Evolutionary conservation across 2,797 vertebrate genomes (phyloP).

Genomic region (Pygocentrus nattereri): DNA sequence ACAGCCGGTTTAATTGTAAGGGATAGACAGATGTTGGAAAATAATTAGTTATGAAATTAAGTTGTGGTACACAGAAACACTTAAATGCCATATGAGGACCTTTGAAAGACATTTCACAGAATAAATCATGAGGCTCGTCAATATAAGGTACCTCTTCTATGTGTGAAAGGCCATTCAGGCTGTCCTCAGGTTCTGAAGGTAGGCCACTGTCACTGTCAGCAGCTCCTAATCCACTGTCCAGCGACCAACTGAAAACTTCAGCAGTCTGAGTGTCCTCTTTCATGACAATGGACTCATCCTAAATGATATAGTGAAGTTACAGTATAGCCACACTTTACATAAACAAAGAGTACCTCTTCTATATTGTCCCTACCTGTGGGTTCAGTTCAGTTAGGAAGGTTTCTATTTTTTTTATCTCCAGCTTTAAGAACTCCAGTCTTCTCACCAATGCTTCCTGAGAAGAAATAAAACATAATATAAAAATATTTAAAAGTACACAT

Average conservation of each 20-base stretch:
- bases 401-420: conserved; percentile 30
- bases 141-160: not conserved
- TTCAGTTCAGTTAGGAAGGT: conserved; percentile 12
- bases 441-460: conserved; percentile 21
- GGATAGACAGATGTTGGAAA: too few species aligned
- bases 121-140: not conserved
- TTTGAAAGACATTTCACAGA: too few species aligned
- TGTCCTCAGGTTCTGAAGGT: not conserved
- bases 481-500: not conserved
- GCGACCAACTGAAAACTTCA: conserved; percentile 8
- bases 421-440: conserved; percentile 31
- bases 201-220: conserved; percentile 6
- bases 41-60: too few species aligned
- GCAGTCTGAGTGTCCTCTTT: not conserved
- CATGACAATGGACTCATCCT: not conserved
- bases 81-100: too few species aligned
- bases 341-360: not conserved
- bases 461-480: not conserved
- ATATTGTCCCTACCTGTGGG: not conserved
- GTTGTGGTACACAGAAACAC: too few species aligned
- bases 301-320: not conserved
- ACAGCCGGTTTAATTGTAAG: too few species aligned
- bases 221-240: conserved; percentile 11
- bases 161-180: conserved; percentile 35
- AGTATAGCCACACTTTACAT: not conserved